These are phyloP conservation scores for Thymelicus acteon DNA, from an alignment of 2,888 invertebrate species.

Conservation along the genomic window DNA sequence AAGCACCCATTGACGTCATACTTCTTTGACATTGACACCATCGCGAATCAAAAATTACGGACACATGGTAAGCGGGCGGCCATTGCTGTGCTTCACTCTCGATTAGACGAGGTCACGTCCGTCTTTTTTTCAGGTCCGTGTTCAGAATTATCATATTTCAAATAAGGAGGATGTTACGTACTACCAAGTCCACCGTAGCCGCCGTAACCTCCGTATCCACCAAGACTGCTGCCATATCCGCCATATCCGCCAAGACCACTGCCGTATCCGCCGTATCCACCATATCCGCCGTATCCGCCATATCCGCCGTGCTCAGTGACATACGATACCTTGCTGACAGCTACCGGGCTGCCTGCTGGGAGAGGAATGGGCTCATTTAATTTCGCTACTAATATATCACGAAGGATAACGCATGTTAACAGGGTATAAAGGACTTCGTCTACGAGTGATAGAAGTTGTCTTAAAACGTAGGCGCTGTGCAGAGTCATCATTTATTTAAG, in stretches of 20 bases:
- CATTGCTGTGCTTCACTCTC: too few relatives aligned
- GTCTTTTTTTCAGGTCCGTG: too few relatives aligned
- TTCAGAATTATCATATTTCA: too few relatives aligned
- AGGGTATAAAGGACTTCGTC: neutral
- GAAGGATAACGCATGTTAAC: slow-evolving; percentile 15
- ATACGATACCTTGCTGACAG: slow-evolving; percentile 67
- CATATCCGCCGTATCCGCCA: slow-evolving; percentile 52
- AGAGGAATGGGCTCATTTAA: slow-evolving; percentile 34
- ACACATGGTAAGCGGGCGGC: too few relatives aligned
- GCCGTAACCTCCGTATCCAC: slow-evolving; percentile 15
- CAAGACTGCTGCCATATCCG: slow-evolving; percentile 49
- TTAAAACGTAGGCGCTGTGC: neutral
- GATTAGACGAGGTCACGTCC: too few relatives aligned
- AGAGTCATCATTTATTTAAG: too few relatives aligned
- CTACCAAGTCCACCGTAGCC: slow-evolving; percentile 36
- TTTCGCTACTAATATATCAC: slow-evolving; percentile 27
- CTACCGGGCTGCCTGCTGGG: slow-evolving; percentile 54
- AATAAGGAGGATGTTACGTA: too few relatives aligned
- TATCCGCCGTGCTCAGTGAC: slow-evolving; percentile 57
- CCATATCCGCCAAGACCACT: slow-evolving; percentile 46
- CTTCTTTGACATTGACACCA: too few relatives aligned
- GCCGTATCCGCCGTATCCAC: slow-evolving; percentile 47
- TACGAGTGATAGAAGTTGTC: neutral
- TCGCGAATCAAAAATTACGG: too few relatives aligned
- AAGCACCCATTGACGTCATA: too few relatives aligned